Conservation (phyloP, 2,113 vertebrate genomes). For the Rhea americana region DNA sequence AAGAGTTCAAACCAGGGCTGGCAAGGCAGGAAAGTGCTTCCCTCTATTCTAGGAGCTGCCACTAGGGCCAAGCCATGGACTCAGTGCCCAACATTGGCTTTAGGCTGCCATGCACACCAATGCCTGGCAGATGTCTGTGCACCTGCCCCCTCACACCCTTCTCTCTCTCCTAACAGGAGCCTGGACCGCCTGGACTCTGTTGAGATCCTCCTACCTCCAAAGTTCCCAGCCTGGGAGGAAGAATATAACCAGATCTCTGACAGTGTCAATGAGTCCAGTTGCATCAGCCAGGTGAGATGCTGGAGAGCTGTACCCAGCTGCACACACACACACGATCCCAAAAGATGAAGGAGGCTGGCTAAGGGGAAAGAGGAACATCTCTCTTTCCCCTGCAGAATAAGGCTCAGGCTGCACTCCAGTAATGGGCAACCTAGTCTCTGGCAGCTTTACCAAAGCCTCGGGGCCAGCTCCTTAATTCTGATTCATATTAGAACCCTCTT, state of each 20-base stretch:
- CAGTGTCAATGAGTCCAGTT: constrained; percentile 81
- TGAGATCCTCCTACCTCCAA: constrained; percentile 83
- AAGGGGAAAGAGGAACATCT: neutral
- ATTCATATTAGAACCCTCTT: neutral
- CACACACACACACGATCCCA: neutral
- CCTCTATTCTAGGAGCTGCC: neutral
- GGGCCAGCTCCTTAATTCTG: neutral
- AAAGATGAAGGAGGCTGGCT: neutral
- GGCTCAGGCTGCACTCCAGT: neutral
- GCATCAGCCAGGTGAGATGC: constrained; percentile 89
- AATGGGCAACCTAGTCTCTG: neutral
- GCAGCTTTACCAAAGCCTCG: neutral
- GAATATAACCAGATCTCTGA: constrained; percentile 92
- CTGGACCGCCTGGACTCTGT: constrained; percentile 94
- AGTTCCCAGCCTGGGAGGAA: constrained; percentile 93
- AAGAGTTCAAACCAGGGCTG: rapidly evolving
- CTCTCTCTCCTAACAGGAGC: constrained; percentile 83
- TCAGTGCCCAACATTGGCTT: rapidly evolving
- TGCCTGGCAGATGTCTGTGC: neutral
- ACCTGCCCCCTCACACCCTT: neutral
- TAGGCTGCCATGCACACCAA: rapidly evolving
- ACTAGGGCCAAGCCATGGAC: rapidly evolving
- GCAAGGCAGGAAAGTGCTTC: neutral
- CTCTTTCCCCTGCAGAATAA: neutral
- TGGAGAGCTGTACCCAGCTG: neutral